Base-by-base conservation (phyloP, 2,888 invertebrate species). In the Didymodactylos carnosus region DNA sequence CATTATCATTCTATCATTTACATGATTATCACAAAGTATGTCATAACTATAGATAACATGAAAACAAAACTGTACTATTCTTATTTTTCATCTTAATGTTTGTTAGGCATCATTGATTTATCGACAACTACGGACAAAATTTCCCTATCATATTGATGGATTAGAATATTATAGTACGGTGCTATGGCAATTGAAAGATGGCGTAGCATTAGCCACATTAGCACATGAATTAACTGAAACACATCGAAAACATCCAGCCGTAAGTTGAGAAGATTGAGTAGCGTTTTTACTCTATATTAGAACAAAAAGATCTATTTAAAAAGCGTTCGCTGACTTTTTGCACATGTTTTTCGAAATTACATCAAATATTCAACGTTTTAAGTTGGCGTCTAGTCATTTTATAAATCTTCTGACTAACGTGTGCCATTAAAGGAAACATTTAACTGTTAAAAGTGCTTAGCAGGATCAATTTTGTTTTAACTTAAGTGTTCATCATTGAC, bases 131-230 rank as follows among this genome's bases (percentile, higher is more conserved):
- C 88, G 91, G 78, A 88, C 88, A 80, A 85, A 88, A 72, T 91
- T 92, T 83, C 93, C 94, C 0, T 88, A 89, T 83, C 88, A 91
- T 76, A 87, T 91, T 73, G 89, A 92, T 77, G 89, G 90, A 73
- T 91, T 95, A 90, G 97, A 98, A 82, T 89, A 91, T 77, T 94
- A 94, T 82, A 94, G 94, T 79, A 94, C 95, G 11, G 91, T 93
- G 53, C 85, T 98, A 78, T 98, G 98, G 98, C 95, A 98, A 84
- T 86, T 95, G 78, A 94, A 95, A 81, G 81, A 83, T 76, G 94
- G 94, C 83, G 91, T 92, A 1, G 88, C 90, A 78, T 78, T 86
- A 69, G 84, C 84, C 46, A 78, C 82, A 39, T 80, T 86, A 51
- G 84, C 85, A 25, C 84, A 84, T 76, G 82, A 84, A 73, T 78